phyloP scores from a whole-genome alignment of 2,888 invertebrate genomes.

The Diogma glabrata region DNA sequence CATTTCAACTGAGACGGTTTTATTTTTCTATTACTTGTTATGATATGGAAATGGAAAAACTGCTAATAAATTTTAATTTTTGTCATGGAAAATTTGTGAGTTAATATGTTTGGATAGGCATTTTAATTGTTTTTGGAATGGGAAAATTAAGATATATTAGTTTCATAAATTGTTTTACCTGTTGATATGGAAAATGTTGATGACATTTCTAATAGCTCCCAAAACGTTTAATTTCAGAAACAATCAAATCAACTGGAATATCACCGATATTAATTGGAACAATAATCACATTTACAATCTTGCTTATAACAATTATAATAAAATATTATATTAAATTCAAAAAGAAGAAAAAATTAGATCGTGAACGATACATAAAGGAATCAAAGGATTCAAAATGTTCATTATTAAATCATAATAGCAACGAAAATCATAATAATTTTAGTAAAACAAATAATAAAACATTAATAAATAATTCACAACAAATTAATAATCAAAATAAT shows the following conservation, averaged over 20 bases:
- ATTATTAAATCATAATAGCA: slow-evolving; percentile 6
- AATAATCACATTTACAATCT: slow-evolving; percentile 6
- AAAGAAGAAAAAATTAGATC: slow-evolving; percentile 8
- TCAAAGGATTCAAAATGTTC: slow-evolving; percentile 11
- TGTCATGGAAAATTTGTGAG: too few species aligned
- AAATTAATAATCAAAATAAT: slow-evolving; percentile 7
- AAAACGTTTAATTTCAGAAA: slow-evolving; percentile 7
- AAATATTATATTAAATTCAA: slow-evolving; percentile 10
- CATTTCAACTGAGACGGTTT: too few species aligned
- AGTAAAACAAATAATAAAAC: slow-evolving; percentile 3
- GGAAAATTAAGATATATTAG: too few species aligned
- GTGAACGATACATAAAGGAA: slow-evolving; percentile 4
- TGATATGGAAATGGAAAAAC: too few species aligned
- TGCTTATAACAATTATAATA: slow-evolving; percentile 9
- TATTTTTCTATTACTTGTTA: too few species aligned
- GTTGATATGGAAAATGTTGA: too few species aligned
- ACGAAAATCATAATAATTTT: slow-evolving; percentile 8
- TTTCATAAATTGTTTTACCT: too few species aligned
- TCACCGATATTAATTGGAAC: slow-evolving; percentile 9
- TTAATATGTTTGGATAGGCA: too few species aligned
- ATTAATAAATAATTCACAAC: background rate
- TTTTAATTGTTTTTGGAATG: too few species aligned
- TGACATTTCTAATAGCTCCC: too few species aligned
- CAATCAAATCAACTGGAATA: slow-evolving; percentile 3
- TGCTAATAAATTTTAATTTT: too few species aligned